Conservation (phyloP, 1,140 invertebrate genomes). For the Lepeophtheirus salmonis region DNA sequence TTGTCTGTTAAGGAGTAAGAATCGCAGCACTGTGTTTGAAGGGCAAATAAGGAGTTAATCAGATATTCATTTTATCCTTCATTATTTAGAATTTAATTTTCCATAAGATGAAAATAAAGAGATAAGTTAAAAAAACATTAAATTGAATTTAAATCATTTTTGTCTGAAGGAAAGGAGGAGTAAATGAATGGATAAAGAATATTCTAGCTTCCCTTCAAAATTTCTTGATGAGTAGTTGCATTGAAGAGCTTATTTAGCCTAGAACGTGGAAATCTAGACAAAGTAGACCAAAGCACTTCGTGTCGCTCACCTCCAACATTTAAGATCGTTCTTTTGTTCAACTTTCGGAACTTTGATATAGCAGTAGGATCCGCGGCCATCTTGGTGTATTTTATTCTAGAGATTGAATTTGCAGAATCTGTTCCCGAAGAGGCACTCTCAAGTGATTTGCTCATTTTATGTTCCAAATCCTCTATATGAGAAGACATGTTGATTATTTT, state of each 20-base stretch:
- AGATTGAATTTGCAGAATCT: no score
- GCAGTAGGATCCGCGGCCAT: background rate
- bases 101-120: background rate
- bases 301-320: slow-evolving; percentile 20
- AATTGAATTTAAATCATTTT: background rate
- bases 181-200: background rate
- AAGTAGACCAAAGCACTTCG: slow-evolving; percentile 18
- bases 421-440: background rate
- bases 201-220: slow-evolving; percentile 24
- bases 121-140: no score
- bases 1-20: slow-evolving; percentile 29
- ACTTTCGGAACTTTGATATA: background rate
- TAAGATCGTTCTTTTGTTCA: slow-evolving; percentile 10
- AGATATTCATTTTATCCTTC: background rate
- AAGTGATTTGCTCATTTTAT: background rate
- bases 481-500: background rate
- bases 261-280: slow-evolving; percentile 10
- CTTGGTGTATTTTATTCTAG: background rate
- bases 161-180: no score
- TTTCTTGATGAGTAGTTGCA: slow-evolving; percentile 27
- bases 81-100: background rate
- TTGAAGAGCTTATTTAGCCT: slow-evolving; percentile 9
- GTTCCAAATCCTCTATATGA: background rate
- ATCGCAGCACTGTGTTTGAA: slow-evolving; percentile 26
- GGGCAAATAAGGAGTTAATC: background rate